Conservation (phyloP, 2,797 vertebrate genomes). For the Tenualosa ilisha region DNA sequence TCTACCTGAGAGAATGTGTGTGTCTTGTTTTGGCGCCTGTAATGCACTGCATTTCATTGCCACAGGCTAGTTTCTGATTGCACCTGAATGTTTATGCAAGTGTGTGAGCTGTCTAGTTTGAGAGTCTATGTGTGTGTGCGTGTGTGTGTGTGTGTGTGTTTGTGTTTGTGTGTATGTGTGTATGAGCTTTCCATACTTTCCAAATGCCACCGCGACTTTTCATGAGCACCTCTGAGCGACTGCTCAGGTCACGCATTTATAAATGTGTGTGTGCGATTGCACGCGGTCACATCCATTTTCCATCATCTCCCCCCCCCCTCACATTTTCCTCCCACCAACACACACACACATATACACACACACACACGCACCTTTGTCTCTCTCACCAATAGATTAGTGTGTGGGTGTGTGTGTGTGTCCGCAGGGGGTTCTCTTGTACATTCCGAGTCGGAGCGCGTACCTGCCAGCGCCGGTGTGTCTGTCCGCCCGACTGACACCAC, state of each 20-base stretch:
- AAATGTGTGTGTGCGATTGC: background rate
- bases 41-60: background rate
- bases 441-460: background rate
- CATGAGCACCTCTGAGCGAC: background rate
- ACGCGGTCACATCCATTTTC: background rate
- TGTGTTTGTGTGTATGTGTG: background rate
- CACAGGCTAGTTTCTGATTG: constrained; percentile 5
- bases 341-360: no score
- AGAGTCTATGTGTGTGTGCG: background rate
- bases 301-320: no score
- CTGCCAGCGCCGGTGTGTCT: background rate
- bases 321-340: no score
- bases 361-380: background rate
- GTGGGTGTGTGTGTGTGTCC: constrained; percentile 13
- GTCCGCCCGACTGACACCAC: background rate
- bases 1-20: background rate
- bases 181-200: background rate
- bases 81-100: background rate
- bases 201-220: background rate
- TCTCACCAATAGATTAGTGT: background rate
- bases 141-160: background rate
- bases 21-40: background rate
- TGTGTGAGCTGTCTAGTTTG: background rate
- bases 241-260: background rate
- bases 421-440: constrained; percentile 34